Evolutionary conservation across 2,113 vertebrate species (phyloP).

Genomic region (Platichthys flesus): DNA sequence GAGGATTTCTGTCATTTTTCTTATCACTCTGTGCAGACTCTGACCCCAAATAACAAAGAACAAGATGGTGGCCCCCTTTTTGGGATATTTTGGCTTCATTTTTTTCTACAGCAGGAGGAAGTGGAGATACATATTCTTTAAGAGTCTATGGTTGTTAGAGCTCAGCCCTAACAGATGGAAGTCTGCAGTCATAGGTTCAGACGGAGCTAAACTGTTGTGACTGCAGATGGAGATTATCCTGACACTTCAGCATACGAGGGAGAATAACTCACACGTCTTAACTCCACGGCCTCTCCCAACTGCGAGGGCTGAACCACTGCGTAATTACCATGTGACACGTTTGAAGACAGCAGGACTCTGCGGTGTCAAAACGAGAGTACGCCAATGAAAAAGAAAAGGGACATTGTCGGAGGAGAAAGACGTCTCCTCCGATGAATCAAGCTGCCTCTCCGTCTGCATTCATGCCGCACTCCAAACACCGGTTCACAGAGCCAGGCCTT

Average conservation of each 20-base stretch:
- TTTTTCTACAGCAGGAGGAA: too few species aligned
- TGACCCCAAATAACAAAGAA: background rate
- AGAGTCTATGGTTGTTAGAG: too few species aligned
- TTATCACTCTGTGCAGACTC: background rate
- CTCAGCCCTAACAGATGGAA: too few species aligned
- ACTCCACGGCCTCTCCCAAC: slow-evolving; percentile 6
- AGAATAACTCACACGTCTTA: slow-evolving; percentile 41
- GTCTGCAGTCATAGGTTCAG: slow-evolving; percentile 1
- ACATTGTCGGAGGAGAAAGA: slow-evolving; percentile 18
- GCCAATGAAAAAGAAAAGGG: slow-evolving; percentile 36
- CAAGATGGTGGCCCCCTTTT: too few species aligned
- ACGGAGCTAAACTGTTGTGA: background rate
- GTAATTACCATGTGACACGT: slow-evolving; percentile 65
- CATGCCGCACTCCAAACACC: slow-evolving; percentile 68
- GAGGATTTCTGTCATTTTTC: too few species aligned
- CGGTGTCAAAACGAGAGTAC: slow-evolving; percentile 66
- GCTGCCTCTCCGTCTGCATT: slow-evolving; percentile 50
- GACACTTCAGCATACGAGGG: slow-evolving; percentile 29
- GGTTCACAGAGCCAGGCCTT: slow-evolving; percentile 54
- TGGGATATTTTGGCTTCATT: too few species aligned
- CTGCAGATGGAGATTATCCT: background rate
- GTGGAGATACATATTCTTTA: too few species aligned
- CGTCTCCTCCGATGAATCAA: slow-evolving; percentile 45
- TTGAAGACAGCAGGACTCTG: slow-evolving; percentile 56
- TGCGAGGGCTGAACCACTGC: slow-evolving; percentile 38